Evolutionary conservation across 2,797 vertebrate species (phyloP), one percentile per base, ranked within the genome.

Genomic region (Mormyrus hasselquistii): DNA sequence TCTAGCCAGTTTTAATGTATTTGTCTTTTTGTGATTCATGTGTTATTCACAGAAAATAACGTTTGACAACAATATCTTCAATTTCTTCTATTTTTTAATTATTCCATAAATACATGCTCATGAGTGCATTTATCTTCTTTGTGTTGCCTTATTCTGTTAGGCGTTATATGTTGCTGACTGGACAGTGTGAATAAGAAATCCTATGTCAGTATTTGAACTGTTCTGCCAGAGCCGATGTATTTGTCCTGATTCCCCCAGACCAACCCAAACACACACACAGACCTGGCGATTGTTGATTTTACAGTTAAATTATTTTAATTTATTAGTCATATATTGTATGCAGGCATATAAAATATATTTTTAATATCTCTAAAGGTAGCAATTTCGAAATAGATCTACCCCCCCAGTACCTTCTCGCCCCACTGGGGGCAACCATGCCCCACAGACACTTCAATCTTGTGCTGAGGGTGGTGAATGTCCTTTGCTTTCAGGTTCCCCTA

Each of bases 401-500:
- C n/a, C 29, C 0, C 22, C 2, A 85, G 84, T n/a, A 85, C 22
- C 19, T 76, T 41, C 14, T 44, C 9, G 10, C 2, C 29, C 52
- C 9, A 7, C 34, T 3, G 16, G 5, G 34, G 57, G 6, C n/a
- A 57, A 8, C n/a, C 83, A 49, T 4, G 16, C 52, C n/a, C 14
- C n/a, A 86, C 50, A 59, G 29, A 14, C 41, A 10, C 34, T 16
- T 29, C n/a, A 59, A 59, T 34, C 25, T 44, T 7, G 14, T 53
- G 47, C 2, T 50, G 44, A 50, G 1, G 12, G 53, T 19, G 49
- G 53, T 62, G 57, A 87, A 65, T 44, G 34, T 0, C 90, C 0
- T 92, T 12, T 91, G 53, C 62, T 89, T 93, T 91, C 90, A 99
- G 99, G 90, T 99, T 99, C 93, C 98, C 98, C 14, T 99, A 97